Evolutionary conservation across 2,888 invertebrate species (phyloP), one percentile per base, ranked within the genome.

Genomic region (Tholera decimalis): DNA sequence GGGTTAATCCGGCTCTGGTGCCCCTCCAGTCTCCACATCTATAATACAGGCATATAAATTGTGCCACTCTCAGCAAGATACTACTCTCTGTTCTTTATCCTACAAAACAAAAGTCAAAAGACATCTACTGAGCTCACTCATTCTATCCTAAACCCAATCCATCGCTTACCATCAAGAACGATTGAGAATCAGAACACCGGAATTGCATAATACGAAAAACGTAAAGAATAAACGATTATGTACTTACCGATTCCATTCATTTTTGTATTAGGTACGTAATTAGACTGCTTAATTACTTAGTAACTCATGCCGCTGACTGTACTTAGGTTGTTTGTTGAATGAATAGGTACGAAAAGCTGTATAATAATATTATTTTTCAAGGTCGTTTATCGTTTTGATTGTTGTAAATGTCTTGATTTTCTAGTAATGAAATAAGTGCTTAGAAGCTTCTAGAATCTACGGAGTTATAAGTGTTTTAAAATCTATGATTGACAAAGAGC

Each of bases 341-440:
- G 1, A 47, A 28, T 47, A 43, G 3, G 20, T 24, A 20, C n/a
- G n/a, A 9, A 30, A 8, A 33, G 13, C 46, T 46, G n/a, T 26
- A 46, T 24, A 46, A 26, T n/a, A 46, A 28, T 28, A 47, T 47
- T 18, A 28, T 28, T 47, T 47, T 28, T 47, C 47, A 47, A 47
- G 47, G 47, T 28, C 47, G 6, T 13, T 47, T 18, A 18, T 28
- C 11, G 28, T 28, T 47, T 28, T 47, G 28, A 28, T 18, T 11
- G 4, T 11, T 28, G 18, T 11, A n/a, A n/a, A 28, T 28, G 47
- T 28, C 26, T 18, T 11, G 26, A 26, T 46, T 28, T 46, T n/a
- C 24, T 28, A 11, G 46, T 28, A 26, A 28, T 1, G n/a, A 2
- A 46, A 26, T 46, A 44, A 3, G 44, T 46, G 15, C 1, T 18